Evolutionary conservation across 2,888 invertebrate genomes (phyloP), one percentile per base, ranked within the genome.

Genomic region (Nomada flava): DNA sequence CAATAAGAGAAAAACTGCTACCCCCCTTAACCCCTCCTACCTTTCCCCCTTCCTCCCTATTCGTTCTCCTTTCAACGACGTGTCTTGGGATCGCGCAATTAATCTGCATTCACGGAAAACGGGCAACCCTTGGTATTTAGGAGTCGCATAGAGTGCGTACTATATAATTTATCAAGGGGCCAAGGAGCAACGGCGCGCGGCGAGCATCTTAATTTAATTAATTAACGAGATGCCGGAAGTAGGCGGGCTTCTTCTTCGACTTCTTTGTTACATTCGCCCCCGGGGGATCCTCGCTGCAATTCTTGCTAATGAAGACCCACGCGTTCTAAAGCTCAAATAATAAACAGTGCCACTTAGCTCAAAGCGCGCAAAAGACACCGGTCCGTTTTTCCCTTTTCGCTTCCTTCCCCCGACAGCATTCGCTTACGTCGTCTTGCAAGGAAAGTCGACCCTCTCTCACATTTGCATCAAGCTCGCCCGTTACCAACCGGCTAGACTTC

Each of bases 301-400:
- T 90, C 82, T 63, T 73, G 79, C 83, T 89, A 90, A 90, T 88
- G 86, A 90, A 89, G 86, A 86, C 83, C 77, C 82, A 82, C 82
- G 85, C 82, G 82, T 84, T 85, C 82, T 83, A 64, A 67, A 80
- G 84, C 75, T 74, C 82, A 75, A 89, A 88, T 86, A 87, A 90
- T 90, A 88, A 86, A 85, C 85, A 89, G 83, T 83, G 68, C 82
- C 86, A 85, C 83, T 90, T 89, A 86, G 85, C 76, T 84, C 79
- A 44, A 73, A 77, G 78, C 76, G 77, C 76, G 79, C 79, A 79
- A 76, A 81, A 70, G 82, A 73, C 75, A 53, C 55, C 50, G 50
- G 20, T 20, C 47, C 26, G 29, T 55, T 47, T 36, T 44, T 65
- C 65, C 69, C 67, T 57, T 18, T 47, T 60, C 26, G 18, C 60